Evolutionary conservation across 2,888 invertebrate genomes (phyloP), one percentile per base, ranked within the genome.

Genomic region (Chalcosyrphus nemorum): DNA sequence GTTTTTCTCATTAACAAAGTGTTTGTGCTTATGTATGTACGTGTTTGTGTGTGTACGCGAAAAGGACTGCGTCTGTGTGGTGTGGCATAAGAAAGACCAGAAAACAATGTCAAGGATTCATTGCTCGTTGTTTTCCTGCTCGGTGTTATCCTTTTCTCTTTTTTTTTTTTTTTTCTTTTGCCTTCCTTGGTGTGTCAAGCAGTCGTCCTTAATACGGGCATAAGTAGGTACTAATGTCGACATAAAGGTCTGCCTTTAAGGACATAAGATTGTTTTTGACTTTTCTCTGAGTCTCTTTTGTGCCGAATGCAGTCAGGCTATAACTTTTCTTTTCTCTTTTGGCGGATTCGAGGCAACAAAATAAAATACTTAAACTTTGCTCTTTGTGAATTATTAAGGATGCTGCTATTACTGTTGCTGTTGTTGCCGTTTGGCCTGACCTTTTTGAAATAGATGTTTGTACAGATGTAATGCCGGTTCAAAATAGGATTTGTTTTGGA

Each of bases 41-140:
- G 19, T 59, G 2, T 50, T 9, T 47, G 57, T 52, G 50, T 66
- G 59, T 72, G 35, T 61, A 52, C 41, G 54, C 15, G 35, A 65
- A 32, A 32, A 27, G 61, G 38, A 21, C 11, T 72, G 52, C 50
- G 29, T 59, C 21, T 7, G 52, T 66, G 11, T 17, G n/a, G 17
- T 35, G 29, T 66, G n/a, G n/a, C n/a, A 27, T 7, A 9, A 35
- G 32, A 59, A 38, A 15, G 2, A 56, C 19, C 17, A 72, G 61
- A 59, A 76, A 76, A 81, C 76, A 76, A 71, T 76, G 81, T 81
- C 81, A 81, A 81, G 81, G 76, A 76, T 76, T 75, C 63, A 57
- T 41, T 11, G 19, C 13, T 54, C 59, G 57, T 52, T 65, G 27
- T 52, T 59, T 72, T 68, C 47, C 17, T 41, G 21, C 15, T 54